Conservation (phyloP, 2,797 vertebrate species). For the Rousettus madagascariensis region DNA sequence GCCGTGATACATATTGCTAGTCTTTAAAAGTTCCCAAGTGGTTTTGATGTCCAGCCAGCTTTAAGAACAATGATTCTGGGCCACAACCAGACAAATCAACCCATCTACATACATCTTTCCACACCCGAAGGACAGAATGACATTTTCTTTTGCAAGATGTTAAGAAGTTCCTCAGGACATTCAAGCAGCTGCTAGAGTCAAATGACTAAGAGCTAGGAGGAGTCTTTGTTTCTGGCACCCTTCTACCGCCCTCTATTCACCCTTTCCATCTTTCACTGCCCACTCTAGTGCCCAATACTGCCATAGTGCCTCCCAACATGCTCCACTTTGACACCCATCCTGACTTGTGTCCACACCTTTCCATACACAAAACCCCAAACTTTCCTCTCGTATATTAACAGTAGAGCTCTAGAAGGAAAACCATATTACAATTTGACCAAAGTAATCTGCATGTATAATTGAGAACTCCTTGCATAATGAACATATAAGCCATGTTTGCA, state of each 20-base stretch:
- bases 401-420: background rate
- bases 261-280: background rate
- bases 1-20: background rate
- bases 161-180: background rate
- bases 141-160: background rate
- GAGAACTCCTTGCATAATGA: background rate
- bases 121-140: background rate
- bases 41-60: background rate
- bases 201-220: background rate
- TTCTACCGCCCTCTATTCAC: fast-evolving
- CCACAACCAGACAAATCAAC: background rate
- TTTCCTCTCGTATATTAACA: background rate
- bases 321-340: background rate
- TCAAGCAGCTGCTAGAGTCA: background rate
- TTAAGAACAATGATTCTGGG: background rate
- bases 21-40: background rate
- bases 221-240: background rate
- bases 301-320: background rate
- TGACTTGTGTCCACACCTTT: background rate
- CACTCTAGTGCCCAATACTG: background rate
- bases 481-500: background rate
- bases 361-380: background rate
- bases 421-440: background rate
- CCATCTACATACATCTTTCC: background rate
- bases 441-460: background rate